Evolutionary conservation across 1,140 invertebrate genomes (phyloP), one percentile per base, ranked within the genome.

Genomic region (Anastatus disparis): DNA sequence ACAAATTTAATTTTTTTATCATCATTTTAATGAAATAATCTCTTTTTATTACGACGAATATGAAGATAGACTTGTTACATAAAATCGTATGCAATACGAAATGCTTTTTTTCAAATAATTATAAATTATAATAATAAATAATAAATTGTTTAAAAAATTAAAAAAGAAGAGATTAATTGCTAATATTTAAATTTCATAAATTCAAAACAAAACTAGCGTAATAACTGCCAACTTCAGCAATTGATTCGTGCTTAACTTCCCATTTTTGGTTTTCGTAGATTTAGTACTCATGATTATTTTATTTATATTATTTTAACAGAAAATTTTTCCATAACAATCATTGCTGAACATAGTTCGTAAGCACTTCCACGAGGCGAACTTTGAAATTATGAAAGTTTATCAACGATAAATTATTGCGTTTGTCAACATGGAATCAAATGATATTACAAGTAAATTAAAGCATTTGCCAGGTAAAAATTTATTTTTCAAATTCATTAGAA

Each of bases 341-440:
- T 29, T 46, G 24, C 6, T 31, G 27, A n/a, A 27, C 46, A 29
- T 17, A 46, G 24, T 35, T 26, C 15, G 46, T 46, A 10, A 38
- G n/a, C 22, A 2, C 26, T 20, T n/a, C n/a, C n/a, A n/a, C n/a
- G 1, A 8, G 35, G 13, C 15, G 27, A 6, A 50, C 2, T 63
- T n/a, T 35, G 10, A 64, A 68, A 68, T 68, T 68, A 29, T 48
- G 27, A 59, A 59, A 29, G 58, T 50, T 50, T 38, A n/a, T 38
- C 31, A 58, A 68, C 6, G 44, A 48, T 35, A 66, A 53, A 68
- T 68, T 59, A 20, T 26, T 15, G 48, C 8, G 38, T 13, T 0
- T 26, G 7, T 40, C 12, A 50, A 22, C n/a, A 64, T 64, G 62
- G 48, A 53, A 20, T 27, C 35, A 26, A 64, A 26, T 6, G 40